Conservation (phyloP, 2,888 invertebrate genomes). For the Drosophila nr. perissopoda region DNA sequence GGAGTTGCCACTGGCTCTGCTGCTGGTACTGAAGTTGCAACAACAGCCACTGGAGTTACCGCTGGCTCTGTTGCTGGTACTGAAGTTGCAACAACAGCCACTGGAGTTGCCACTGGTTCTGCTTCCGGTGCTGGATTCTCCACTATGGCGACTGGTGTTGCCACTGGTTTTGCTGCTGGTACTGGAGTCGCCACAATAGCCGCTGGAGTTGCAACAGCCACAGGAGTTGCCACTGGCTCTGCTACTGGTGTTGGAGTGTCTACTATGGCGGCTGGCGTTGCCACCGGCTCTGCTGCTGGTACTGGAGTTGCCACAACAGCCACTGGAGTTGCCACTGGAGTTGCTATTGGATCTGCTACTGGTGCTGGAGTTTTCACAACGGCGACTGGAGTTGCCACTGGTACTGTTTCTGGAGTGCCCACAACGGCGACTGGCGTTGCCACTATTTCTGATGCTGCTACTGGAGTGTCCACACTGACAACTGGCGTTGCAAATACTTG, state of each 20-base stretch:
- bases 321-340: not conserved
- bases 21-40: not conserved
- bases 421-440: not conserved
- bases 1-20: not conserved
- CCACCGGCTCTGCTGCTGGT: not conserved
- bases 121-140: not conserved
- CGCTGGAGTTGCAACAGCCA: not conserved
- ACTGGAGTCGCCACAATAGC: not conserved
- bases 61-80: not conserved
- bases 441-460: not conserved
- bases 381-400: not conserved
- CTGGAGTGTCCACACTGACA: not conserved
- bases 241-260: not conserved
- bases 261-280: no score
- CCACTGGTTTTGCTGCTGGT: not conserved
- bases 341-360: not conserved
- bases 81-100: not conserved
- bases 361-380: not conserved
- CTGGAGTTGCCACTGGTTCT: not conserved
- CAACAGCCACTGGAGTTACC: not conserved
- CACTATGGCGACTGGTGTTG: not conserved
- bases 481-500: not conserved
- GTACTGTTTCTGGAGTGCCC: no score
- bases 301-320: not conserved
- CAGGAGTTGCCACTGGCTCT: not conserved